phyloP scores from a whole-genome alignment of 2,113 vertebrate genomes.

The Formicarius rufipectus region DNA sequence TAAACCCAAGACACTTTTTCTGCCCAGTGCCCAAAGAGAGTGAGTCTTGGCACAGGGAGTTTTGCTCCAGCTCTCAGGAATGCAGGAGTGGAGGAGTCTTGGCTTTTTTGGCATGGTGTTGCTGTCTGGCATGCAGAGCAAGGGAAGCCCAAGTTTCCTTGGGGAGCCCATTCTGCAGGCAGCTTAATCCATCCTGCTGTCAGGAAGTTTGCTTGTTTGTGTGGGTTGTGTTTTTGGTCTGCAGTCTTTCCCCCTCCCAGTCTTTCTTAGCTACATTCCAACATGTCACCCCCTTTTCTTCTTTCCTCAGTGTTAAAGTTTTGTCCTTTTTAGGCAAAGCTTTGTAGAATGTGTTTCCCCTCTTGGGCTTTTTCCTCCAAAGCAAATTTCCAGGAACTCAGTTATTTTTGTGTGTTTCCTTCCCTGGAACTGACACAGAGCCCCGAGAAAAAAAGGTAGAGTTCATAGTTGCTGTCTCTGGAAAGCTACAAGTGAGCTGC shows the following conservation, averaged over 20 bases:
- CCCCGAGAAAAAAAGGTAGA: background rate
- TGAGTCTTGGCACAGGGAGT: background rate
- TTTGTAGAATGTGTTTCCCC: background rate
- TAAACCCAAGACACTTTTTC: background rate
- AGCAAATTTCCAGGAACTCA: background rate
- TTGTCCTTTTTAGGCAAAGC: slow-evolving; percentile 45
- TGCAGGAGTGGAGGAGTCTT: background rate
- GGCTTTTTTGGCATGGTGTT: background rate
- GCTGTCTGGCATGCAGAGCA: background rate
- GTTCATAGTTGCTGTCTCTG: background rate
- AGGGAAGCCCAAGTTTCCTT: background rate
- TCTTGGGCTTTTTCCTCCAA: background rate
- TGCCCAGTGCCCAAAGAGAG: background rate
- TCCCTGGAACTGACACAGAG: background rate
- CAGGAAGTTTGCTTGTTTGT: slow-evolving; percentile 29
- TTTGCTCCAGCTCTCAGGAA: background rate
- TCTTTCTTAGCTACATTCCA: background rate
- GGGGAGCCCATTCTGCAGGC: background rate
- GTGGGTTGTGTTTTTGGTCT: background rate
- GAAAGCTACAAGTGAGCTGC: background rate
- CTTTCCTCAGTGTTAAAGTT: background rate
- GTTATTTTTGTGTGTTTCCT: background rate
- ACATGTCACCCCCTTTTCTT: background rate
- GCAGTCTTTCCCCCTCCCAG: background rate
- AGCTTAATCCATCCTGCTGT: background rate